A percentile compares a stretch with the other conserved stretches of the same genome.
Conservation (phyloP, 2,888 invertebrate genomes). For the Cephus rjabovi region DNA sequence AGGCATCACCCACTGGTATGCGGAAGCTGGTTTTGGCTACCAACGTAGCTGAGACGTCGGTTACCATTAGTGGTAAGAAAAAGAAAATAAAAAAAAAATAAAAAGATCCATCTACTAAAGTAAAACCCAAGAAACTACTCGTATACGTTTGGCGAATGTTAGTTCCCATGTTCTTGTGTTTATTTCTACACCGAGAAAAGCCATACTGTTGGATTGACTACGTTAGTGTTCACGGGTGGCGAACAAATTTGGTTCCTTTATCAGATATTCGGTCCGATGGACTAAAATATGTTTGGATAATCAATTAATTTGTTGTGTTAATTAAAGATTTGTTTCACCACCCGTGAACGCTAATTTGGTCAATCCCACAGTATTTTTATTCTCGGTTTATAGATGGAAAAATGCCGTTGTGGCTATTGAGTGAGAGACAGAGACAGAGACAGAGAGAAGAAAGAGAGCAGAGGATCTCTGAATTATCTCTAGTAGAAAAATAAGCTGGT, state of each 20-base stretch:
- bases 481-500: neutral
- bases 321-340: too few relatives aligned
- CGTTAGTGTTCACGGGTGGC: too few relatives aligned
- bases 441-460: neutral
- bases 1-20: constrained; percentile 76
- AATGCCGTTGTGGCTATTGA: neutral
- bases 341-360: too few relatives aligned
- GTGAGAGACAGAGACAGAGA: neutral
- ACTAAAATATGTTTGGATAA: too few relatives aligned
- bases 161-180: neutral
- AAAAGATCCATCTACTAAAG: neutral
- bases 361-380: too few relatives aligned
- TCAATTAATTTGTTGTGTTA: too few relatives aligned
- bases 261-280: too few relatives aligned
- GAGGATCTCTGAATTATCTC: neutral
- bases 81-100: neutral
- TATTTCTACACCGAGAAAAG: neutral
- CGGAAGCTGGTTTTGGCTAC: constrained; percentile 95
- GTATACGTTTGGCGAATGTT: neutral
- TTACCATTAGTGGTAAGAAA: constrained; percentile 85
- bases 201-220: too few relatives aligned
- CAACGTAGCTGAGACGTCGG: constrained; percentile 97
- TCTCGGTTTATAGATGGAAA: neutral
- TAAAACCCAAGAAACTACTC: neutral
- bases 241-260: too few relatives aligned